phyloP scores from a whole-genome alignment of 64 coral and sea anemone genomes.

The Actinia equina region DNA sequence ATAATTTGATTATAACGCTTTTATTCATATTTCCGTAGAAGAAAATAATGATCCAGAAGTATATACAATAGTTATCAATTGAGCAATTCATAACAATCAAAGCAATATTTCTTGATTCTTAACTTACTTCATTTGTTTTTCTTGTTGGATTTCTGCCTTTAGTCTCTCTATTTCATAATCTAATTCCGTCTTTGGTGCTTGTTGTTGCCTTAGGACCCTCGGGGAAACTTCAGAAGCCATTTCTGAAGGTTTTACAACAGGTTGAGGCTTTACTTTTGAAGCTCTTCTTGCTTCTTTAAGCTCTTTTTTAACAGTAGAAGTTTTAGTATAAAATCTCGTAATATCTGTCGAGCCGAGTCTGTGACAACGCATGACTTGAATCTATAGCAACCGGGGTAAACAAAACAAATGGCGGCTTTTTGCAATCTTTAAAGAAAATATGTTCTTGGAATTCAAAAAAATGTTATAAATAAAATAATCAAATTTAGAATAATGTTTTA shows the following conservation, averaged over 20 bases:
- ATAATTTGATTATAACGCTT: background rate
- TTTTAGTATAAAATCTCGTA: background rate
- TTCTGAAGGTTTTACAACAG: background rate
- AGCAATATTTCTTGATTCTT: background rate
- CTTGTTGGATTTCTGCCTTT: constrained; percentile 93
- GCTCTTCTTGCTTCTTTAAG: background rate
- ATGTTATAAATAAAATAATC: background rate
- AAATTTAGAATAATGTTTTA: background rate
- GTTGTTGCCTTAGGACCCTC: constrained; percentile 41
- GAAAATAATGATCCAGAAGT: background rate
- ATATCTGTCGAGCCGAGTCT: constrained; percentile 9
- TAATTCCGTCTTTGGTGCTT: constrained; percentile 77
- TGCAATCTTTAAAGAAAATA: background rate
- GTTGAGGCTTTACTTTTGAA: background rate
- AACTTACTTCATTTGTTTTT: constrained; percentile 97
- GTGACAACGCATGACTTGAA: constrained; percentile 10
- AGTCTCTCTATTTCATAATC: constrained; percentile 95
- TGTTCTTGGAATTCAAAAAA: background rate
- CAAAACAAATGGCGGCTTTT: constrained; percentile 4
- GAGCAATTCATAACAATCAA: background rate
- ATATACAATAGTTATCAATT: background rate
- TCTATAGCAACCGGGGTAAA: constrained; percentile 28
- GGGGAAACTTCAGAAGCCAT: background rate
- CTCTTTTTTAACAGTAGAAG: background rate
- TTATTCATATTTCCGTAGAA: background rate